phyloP scores from a whole-genome alignment of 2,113 vertebrate species.

The Psophia crepitans region DNA sequence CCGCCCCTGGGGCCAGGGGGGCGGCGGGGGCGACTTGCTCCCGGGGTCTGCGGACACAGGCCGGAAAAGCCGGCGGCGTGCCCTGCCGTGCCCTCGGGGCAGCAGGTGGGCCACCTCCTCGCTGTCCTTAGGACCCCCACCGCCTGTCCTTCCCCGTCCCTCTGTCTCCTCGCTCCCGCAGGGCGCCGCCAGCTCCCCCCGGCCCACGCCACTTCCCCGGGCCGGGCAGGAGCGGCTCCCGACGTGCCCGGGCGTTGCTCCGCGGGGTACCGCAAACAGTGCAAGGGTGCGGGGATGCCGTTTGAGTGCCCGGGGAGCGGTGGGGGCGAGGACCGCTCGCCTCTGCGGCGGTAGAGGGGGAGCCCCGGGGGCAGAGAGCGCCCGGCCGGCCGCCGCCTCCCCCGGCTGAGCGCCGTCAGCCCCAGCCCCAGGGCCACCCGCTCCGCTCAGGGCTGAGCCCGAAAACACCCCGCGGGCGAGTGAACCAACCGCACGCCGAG shows the following conservation, averaged over 20 bases:
- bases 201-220: no score
- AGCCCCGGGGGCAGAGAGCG: no score
- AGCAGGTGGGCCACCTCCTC: not conserved
- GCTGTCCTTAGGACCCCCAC: not conserved
- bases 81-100: not conserved
- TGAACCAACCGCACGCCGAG: not conserved
- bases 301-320: not conserved
- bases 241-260: not conserved
- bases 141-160: not conserved
- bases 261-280: not conserved
- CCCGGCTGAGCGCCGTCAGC: not conserved
- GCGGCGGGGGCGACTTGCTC: not conserved
- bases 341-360: not conserved
- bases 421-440: no score
- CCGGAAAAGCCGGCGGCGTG: not conserved
- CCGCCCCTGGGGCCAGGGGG: not conserved
- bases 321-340: no score
- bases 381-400: no score
- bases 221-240: not conserved
- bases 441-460: not conserved
- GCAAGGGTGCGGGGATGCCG: not conserved
- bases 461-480: not conserved
- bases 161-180: not conserved
- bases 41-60: not conserved
- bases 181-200: rapidly evolving